phyloP scores from a whole-genome alignment of 2,113 vertebrate genomes.

The Lonchura striata region DNA sequence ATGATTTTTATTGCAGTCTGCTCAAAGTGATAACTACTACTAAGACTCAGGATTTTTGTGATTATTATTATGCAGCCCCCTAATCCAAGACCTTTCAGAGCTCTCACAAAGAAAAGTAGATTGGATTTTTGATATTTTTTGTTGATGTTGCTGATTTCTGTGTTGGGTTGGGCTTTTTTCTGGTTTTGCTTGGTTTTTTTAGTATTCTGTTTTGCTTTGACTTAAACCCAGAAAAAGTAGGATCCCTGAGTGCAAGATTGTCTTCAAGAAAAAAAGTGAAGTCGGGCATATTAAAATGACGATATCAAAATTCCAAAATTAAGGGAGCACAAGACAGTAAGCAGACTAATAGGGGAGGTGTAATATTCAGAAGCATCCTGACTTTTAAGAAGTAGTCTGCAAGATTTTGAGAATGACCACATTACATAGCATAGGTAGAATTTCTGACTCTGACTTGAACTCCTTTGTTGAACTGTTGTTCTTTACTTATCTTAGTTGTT shows the following conservation, averaged over 20 bases:
- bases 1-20: background rate
- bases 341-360: background rate
- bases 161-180: background rate
- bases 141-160: background rate
- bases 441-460: background rate
- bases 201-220: background rate
- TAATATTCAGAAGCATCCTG: background rate
- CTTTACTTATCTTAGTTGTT: background rate
- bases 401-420: background rate
- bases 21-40: background rate
- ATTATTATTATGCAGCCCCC: background rate
- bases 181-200: background rate
- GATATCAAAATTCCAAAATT: background rate
- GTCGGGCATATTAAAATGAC: background rate
- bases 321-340: background rate
- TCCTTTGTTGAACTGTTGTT: background rate
- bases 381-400: background rate
- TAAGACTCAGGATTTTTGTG: background rate
- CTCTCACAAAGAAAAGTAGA: background rate
- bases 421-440: background rate
- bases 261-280: background rate
- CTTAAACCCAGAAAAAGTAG: background rate
- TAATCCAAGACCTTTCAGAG: background rate
- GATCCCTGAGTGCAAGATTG: background rate
- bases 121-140: background rate